Evolutionary conservation across 2,888 invertebrate species (phyloP), one percentile per base, ranked within the genome.

Genomic region (Carabus problematicus): DNA sequence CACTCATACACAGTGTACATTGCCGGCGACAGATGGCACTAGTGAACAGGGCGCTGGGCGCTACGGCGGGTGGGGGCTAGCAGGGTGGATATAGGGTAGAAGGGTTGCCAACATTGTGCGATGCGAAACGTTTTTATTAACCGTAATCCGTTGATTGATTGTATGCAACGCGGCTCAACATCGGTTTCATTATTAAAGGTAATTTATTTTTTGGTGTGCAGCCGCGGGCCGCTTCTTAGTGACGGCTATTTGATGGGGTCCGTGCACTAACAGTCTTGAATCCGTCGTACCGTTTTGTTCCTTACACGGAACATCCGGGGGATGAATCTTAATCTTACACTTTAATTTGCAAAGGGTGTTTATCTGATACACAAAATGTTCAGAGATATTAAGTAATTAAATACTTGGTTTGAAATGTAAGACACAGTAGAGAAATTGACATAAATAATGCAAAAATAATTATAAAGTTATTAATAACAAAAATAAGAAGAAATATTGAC

Each of bases 111-210:
- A 77, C 78, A 76, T 76, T 74, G 73, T 79, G 79, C 78, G 79
- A 79, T 78, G 80, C 79, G 78, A 80, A 81, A 81, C 79, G 80
- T 81, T 82, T 82, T 82, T 81, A 81, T 81, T 81, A 81, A 81
- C 80, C 79, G 79, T 81, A 82, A 82, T 82, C 81, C 79, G 69
- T 80, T 82, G 82, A 82, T 82, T 82, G 81, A 82, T 82, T 79
- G 80, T 79, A 77, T 79, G 79, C 79, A 76, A 60, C 60, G 52
- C 67, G n/a, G 67, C 67, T 67, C 66, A 67, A 67, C 67, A 67
- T 67, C 67, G 67, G 67, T 67, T 67, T 67, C 67, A 67, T 67
- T 67, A 67, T 67, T 67, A 67, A 67, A 67, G 67, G 67, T 67
- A 67, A 67, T 67, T 67, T 67, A 67, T 67, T 67, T 67, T 67